Evolutionary conservation across 2,888 invertebrate genomes (phyloP), one percentile per base, ranked within the genome.

Genomic region (Exocentrus adspersus): DNA sequence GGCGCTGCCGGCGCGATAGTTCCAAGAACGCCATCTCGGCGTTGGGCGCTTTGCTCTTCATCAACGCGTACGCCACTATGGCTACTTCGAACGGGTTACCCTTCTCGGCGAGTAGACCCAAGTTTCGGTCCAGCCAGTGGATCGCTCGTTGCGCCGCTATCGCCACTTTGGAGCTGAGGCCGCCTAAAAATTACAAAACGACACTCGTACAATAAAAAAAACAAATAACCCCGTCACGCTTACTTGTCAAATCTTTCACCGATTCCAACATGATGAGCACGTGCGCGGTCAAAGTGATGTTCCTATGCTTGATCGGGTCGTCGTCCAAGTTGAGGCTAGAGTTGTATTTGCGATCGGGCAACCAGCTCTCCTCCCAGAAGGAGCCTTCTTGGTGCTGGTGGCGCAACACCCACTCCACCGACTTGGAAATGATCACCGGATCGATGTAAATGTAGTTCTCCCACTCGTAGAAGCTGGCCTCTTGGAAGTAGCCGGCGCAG

Each of bases 391-490:
- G 87, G 0, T 89, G 90, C 82, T 98, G 97, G 82, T 94, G 93
- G 53, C 90, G 86, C 60, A 97, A 82, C 1, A 98, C 84, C 95
- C 95, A 98, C 0, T 89, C 86, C 1, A 95, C 92, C 0, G 97
- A 90, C 79, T 90, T 90, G 2, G 92, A 89, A 74, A 97, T 93
- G 70, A 95, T 92, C 43, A 88, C 86, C 0, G 95, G 93, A 81
- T 97, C 97, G 70, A 98, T 95, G 83, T 94, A 98, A 59, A 98
- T 90, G 77, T 91, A 95, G 81, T 96, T 95, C 84, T 97, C 97
- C 97, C 97, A 98, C 80, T 98, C 97, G 77, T 96, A 95, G 82
- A 96, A 96, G 32, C 93, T 93, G 0, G 96, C 97, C 78, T 95
- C 94, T 80, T 95, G 92, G 80, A 98, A 91, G 51, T 94, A 88